phyloP scores from a whole-genome alignment of 1,140 invertebrate genomes.

The Papilio xuthus region DNA sequence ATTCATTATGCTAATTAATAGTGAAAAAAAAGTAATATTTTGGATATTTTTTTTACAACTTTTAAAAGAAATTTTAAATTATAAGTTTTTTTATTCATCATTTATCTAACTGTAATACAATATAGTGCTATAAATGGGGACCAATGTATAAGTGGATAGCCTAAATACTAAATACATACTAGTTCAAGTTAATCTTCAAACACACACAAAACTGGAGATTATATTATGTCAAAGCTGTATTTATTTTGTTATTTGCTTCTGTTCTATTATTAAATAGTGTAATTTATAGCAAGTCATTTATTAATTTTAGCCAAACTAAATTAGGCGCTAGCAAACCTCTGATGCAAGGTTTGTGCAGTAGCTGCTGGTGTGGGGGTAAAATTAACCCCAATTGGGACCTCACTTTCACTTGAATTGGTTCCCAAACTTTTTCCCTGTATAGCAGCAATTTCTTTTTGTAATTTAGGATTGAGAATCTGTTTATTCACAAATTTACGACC shows the following conservation, averaged over 20 bases:
- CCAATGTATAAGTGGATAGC: not conserved
- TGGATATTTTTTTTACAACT: not conserved
- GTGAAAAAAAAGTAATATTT: not conserved
- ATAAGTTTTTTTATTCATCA: too few relatives aligned
- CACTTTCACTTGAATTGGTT: slow-evolving; percentile 42
- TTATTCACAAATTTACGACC: slow-evolving; percentile 74
- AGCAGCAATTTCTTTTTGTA: slow-evolving; percentile 75
- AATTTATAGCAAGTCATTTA: not conserved
- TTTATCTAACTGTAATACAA: not conserved
- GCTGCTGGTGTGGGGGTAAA: slow-evolving; percentile 70
- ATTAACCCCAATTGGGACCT: slow-evolving; percentile 63
- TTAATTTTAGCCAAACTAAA: slow-evolving; percentile 4
- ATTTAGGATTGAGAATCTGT: slow-evolving; percentile 68
- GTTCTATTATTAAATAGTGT: slow-evolving; percentile 25
- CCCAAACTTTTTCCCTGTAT: slow-evolving; percentile 70
- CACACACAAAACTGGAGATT: slow-evolving; percentile 16
- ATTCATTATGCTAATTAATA: not conserved
- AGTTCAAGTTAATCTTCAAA: not conserved
- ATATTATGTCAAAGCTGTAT: slow-evolving; percentile 1
- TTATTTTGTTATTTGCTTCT: slow-evolving; percentile 18
- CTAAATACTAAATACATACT: slow-evolving; percentile 1
- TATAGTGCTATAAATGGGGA: not conserved
- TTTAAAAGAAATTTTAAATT: not conserved
- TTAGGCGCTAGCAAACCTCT: slow-evolving; percentile 66
- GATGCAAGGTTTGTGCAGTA: slow-evolving; percentile 70